These are phyloP conservation scores for Lycia hirtaria DNA, from an alignment of 2,888 invertebrate genomes.

Conservation along the genomic window DNA sequence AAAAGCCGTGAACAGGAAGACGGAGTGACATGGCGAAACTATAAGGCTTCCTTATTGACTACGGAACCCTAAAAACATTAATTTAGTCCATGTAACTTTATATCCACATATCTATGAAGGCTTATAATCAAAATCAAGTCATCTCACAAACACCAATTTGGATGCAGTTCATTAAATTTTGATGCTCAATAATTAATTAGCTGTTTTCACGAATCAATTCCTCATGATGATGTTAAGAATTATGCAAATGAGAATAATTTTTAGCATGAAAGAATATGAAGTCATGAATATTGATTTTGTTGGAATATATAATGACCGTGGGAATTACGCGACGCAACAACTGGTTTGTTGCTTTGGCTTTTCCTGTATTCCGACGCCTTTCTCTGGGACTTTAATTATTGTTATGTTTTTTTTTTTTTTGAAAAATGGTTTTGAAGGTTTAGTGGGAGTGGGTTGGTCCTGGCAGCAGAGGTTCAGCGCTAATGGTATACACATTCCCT, in stretches of 20 bases:
- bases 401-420: background rate
- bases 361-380: slow-evolving; percentile 21
- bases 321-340: slow-evolving; percentile 21
- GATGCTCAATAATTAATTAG: slow-evolving; percentile 30
- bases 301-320: slow-evolving; percentile 28
- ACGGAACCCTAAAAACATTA: background rate
- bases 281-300: slow-evolving; percentile 30
- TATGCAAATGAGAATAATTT: slow-evolving; percentile 24
- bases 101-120: slow-evolving; percentile 3
- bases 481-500: too few species aligned
- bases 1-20: too few species aligned
- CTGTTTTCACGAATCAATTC: slow-evolving; percentile 25
- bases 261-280: slow-evolving; percentile 32
- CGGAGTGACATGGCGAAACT: too few species aligned
- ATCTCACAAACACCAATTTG: slow-evolving; percentile 15
- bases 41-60: too few species aligned
- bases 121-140: slow-evolving; percentile 20
- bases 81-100: background rate
- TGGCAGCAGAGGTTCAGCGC: too few species aligned
- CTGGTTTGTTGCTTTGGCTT: slow-evolving; percentile 11
- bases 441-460: too few species aligned
- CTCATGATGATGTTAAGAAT: slow-evolving; percentile 23
- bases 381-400: slow-evolving; percentile 1
- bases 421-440: too few species aligned
- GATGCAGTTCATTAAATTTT: slow-evolving; percentile 21